These are phyloP conservation scores for Papilio helenus DNA, from an alignment of 1,140 invertebrate species.

Conservation along the genomic window DNA sequence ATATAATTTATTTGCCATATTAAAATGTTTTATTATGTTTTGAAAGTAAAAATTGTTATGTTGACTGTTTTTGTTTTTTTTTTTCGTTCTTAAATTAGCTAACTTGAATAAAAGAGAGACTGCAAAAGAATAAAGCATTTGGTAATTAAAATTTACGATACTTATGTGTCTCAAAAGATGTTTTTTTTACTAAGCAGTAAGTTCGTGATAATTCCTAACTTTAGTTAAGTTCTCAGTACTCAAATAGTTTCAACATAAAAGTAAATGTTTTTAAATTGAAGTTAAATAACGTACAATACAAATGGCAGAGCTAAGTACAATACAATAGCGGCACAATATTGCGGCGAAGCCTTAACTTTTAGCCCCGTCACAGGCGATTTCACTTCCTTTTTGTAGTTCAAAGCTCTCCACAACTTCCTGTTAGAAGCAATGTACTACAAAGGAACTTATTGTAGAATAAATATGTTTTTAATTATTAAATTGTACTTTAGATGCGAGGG, in stretches of 20 bases:
- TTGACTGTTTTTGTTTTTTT: too few relatives aligned
- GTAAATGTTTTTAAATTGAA: neutral
- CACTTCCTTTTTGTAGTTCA: slow-evolving; percentile 10
- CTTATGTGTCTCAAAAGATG: too few relatives aligned
- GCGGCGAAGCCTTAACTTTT: slow-evolving; percentile 26
- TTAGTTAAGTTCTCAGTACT: neutral
- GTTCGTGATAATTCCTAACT: neutral
- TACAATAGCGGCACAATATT: slow-evolving; percentile 19
- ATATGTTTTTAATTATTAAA: too few relatives aligned
- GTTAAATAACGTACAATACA: neutral
- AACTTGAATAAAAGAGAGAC: too few relatives aligned
- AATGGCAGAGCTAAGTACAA: slow-evolving; percentile 10
- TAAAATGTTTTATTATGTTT: too few relatives aligned
- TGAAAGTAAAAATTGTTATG: too few relatives aligned
- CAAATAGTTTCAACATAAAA: neutral
- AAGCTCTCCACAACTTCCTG: slow-evolving; percentile 6
- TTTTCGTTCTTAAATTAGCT: too few relatives aligned
- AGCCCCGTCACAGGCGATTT: slow-evolving; percentile 14
- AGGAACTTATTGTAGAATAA: neutral
- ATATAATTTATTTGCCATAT: too few relatives aligned
- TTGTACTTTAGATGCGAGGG: too few relatives aligned
- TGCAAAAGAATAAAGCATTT: too few relatives aligned
- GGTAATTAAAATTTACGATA: too few relatives aligned
- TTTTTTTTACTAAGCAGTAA: too few relatives aligned
- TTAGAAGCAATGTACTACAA: slow-evolving; percentile 6